phyloP scores from a whole-genome alignment of 1,140 invertebrate species.

The Eumaeus atala region DNA sequence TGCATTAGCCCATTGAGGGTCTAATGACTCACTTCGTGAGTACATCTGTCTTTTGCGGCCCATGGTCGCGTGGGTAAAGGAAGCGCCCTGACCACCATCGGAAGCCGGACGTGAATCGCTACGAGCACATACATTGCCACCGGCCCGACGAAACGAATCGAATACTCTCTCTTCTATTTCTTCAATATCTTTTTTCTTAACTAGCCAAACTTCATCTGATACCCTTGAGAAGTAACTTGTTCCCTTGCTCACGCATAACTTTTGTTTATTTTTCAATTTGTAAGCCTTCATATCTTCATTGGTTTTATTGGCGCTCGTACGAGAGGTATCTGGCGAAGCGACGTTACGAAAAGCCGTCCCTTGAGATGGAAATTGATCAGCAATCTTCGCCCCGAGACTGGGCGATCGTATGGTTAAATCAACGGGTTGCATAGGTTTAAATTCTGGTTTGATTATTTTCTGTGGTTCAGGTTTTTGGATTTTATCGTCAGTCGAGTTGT shows the following conservation, averaged over 20 bases:
- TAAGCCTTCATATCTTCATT: constrained; percentile 60
- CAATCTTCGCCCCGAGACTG: constrained; percentile 50
- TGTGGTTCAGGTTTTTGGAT: constrained; percentile 52
- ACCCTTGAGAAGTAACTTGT: constrained; percentile 62
- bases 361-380: constrained; percentile 61
- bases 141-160: constrained; percentile 59
- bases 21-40: constrained; percentile 56
- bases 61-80: constrained; percentile 53
- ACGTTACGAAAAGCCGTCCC: constrained; percentile 65
- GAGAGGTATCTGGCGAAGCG: constrained; percentile 43
- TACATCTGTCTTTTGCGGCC: constrained; percentile 54
- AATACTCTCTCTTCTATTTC: constrained; percentile 63
- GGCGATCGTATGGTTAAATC: constrained; percentile 61
- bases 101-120: constrained; percentile 52
- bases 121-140: constrained; percentile 48
- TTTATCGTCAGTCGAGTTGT: constrained; percentile 38
- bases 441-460: constrained; percentile 65
- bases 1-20: constrained; percentile 50
- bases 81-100: constrained; percentile 43
- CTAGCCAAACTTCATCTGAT: constrained; percentile 65
- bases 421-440: constrained; percentile 50
- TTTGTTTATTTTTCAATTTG: constrained; percentile 57
- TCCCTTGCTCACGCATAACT: constrained; percentile 58
- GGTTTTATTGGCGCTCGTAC: constrained; percentile 34
- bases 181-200: constrained; percentile 68